Base-by-base conservation (phyloP, 2,797 vertebrate genomes). In the Kryptopterus vitreolus region DNA sequence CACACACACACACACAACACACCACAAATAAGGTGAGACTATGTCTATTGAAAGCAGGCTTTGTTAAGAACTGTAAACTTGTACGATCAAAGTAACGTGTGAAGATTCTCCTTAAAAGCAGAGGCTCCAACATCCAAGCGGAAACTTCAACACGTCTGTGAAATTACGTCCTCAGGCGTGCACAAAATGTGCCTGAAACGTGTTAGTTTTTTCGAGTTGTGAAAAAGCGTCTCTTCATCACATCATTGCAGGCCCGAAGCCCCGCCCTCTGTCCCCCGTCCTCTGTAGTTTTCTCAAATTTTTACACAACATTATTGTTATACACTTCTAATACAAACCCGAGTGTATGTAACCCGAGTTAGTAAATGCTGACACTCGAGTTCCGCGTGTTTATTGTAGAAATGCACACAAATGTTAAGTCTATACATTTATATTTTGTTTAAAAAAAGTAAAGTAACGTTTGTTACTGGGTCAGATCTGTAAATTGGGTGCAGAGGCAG, bases 1-100 rank as follows among this genome's bases (percentile, higher is more conserved):
- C 63, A 74, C 33, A 78, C 55, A 71, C 63, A 33, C 26, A 33
- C 29, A 33, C 26, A 35, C 31, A 33, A 63, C 61, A 63, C 29
- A 63, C 61, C 35, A 68, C 0, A 10, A 22, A 33, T 13, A 73
- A 57, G 33, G 22, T 73, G 53, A 73, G 53, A 43, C 0, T 24
- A 18, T 58, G 13, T 73, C 31, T 55, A 9, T 57, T 9, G 31
- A 38, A 20, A 35, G 10, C 4, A 55, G 20, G 5, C 29, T 57
- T 57, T 16, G 53, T 10, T 16, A 38, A 24, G 52, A 57, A 53
- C 53, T 24, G 53, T 38, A 12, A 58, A 43, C 33, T 10, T 57
- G 48, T 70, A 50, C 35, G 12, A 43, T n/a, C 11, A 13, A 24
- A 66, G 4, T 2, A 12, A 66, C 8, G 63, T 66, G 35, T 43